Percentiles rank a stretch among this genome's conserved stretches.
Evolutionary conservation across 2,113 vertebrate species (phyloP).

Genomic region (Vanacampus margaritifer): DNA sequence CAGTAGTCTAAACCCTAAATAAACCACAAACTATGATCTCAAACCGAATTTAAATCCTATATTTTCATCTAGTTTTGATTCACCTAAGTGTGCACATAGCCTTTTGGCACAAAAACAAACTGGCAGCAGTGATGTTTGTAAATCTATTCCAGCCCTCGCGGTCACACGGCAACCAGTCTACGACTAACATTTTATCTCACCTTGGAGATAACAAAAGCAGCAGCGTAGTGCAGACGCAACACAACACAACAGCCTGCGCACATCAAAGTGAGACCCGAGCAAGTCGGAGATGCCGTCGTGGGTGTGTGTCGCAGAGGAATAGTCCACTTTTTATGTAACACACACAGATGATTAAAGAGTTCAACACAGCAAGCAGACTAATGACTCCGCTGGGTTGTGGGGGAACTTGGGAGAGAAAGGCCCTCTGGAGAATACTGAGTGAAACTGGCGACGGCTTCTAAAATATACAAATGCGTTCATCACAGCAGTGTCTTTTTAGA

Average conservation of each 20-base stretch:
- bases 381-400: conserved; percentile 73
- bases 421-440: conserved; percentile 63
- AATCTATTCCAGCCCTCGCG: conserved; percentile 3
- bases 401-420: conserved; percentile 65
- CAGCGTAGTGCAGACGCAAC: conserved; percentile 57
- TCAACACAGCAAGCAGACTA: conserved; percentile 72
- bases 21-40: too few relatives aligned
- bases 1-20: too few relatives aligned
- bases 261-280: conserved; percentile 62
- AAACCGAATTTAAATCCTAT: background rate
- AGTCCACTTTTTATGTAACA: conserved; percentile 71
- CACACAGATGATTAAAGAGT: conserved; percentile 77
- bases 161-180: conserved; percentile 35
- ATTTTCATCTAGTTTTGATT: background rate
- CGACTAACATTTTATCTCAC: conserved; percentile 58
- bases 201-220: conserved; percentile 55
- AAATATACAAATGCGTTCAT: conserved; percentile 79
- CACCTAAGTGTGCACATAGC: too few relatives aligned
- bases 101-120: conserved; percentile 8
- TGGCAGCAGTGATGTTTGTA: conserved; percentile 5
- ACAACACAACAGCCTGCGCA: conserved; percentile 54
- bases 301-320: conserved; percentile 65
- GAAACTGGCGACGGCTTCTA: conserved; percentile 58
- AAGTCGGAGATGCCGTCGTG: conserved; percentile 50
- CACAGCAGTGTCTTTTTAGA: conserved; percentile 63